Percentiles rank a stretch among this genome's conserved stretches.
Conservation (phyloP, 2,113 vertebrate genomes). For the Ceyx melanurus region DNA sequence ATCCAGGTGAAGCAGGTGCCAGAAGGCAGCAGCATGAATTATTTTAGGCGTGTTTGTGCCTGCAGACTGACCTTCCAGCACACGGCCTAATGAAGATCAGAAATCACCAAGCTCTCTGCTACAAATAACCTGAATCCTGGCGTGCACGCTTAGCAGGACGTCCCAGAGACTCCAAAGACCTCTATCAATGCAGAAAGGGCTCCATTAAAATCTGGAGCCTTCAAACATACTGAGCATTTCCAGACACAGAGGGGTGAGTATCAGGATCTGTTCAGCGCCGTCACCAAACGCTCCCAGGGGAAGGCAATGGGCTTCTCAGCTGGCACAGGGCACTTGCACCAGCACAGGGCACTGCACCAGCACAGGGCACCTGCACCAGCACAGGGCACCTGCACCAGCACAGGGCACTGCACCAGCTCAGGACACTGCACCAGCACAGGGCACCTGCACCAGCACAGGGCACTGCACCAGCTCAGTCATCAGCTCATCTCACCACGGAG, state of each 20-base stretch:
- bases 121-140: not conserved
- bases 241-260: not conserved
- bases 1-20: not conserved
- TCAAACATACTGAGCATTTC: not conserved
- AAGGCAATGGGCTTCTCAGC: not conserved
- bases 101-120: not conserved
- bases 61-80: not conserved
- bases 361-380: too few species aligned
- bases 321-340: not conserved
- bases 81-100: slow-evolving; percentile 17
- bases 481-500: too few species aligned
- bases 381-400: too few species aligned
- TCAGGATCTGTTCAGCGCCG: not conserved
- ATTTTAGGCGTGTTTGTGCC: not conserved
- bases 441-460: too few species aligned
- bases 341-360: not conserved
- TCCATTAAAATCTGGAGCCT: slow-evolving; percentile 23
- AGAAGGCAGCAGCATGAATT: slow-evolving; percentile 8
- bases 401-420: too few species aligned
- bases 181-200: not conserved
- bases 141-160: not conserved
- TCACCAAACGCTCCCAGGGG: accelerated
- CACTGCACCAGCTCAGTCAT: too few species aligned
- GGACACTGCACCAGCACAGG: too few species aligned
- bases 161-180: slow-evolving; percentile 25